These are phyloP conservation scores for Oostethus manadensis DNA, from an alignment of 2,113 vertebrate genomes.

Conservation along the genomic window DNA sequence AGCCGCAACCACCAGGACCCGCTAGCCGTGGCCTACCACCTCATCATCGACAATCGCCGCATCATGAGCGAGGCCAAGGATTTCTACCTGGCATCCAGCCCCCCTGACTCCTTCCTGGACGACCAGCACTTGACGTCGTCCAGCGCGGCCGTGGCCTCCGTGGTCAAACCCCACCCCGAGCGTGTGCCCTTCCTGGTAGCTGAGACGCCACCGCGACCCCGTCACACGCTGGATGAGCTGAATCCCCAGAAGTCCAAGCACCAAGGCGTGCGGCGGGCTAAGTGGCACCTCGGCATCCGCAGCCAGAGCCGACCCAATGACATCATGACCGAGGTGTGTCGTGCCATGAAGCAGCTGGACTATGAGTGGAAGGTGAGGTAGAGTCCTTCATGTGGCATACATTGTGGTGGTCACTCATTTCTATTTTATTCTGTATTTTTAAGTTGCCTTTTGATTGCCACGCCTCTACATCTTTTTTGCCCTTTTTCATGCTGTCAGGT, in stretches of 20 bases:
- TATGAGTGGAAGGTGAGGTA: conserved; percentile 96
- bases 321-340: conserved; percentile 97
- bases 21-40: conserved; percentile 91
- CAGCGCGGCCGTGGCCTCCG: conserved; percentile 37
- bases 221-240: conserved; percentile 92
- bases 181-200: conserved; percentile 88
- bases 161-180: conserved; percentile 87
- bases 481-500: conserved; percentile 71
- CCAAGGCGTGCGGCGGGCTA: conserved; percentile 89
- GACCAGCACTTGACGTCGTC: conserved; percentile 80
- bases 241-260: conserved; percentile 98
- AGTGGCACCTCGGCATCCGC: conserved; percentile 96
- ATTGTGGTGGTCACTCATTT: too few relatives aligned
- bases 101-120: conserved; percentile 91
- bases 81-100: conserved; percentile 95
- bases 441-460: neutral
- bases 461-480: neutral
- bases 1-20: conserved; percentile 94
- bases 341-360: conserved; percentile 95
- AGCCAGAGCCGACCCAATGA: conserved; percentile 96
- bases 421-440: too few relatives aligned
- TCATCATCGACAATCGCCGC: conserved; percentile 97
- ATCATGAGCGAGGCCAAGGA: conserved; percentile 99
- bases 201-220: conserved; percentile 80
- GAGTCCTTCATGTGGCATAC: too few relatives aligned